Evolutionary conservation across 2,888 invertebrate species (phyloP).

Genomic region (Tetanocera ferruginea): DNA sequence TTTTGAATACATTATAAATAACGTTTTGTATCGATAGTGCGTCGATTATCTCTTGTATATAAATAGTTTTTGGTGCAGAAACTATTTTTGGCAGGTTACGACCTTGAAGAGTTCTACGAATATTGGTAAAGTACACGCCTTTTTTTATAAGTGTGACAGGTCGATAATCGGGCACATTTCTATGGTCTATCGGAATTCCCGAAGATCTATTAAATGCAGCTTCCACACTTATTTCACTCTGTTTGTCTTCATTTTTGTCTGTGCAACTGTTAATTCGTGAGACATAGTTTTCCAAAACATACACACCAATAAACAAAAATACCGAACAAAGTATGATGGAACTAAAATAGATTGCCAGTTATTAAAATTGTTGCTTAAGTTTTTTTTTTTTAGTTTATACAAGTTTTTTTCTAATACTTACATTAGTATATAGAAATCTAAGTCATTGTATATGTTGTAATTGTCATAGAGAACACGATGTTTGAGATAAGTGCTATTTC

Average conservation of each 20-base stretch:
- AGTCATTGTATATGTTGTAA: slow-evolving; percentile 57
- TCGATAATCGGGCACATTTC: not conserved
- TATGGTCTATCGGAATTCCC: not conserved
- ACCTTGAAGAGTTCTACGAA: not conserved
- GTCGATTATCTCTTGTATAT: slow-evolving; percentile 48
- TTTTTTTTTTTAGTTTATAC: not conserved
- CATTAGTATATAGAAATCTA: slow-evolving; percentile 58
- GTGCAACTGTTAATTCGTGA: not conserved
- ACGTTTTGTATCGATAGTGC: slow-evolving; percentile 51
- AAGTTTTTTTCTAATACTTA: slow-evolving; percentile 45
- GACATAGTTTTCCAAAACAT: slow-evolving; percentile 19
- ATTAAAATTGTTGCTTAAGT: not conserved
- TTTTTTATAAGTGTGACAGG: not conserved
- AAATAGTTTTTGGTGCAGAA: slow-evolving; percentile 41
- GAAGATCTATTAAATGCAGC: not conserved
- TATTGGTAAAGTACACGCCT: not conserved
- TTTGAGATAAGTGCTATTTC: slow-evolving; percentile 55
- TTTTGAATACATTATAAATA: slow-evolving; percentile 49
- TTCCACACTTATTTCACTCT: not conserved
- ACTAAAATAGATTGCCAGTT: not conserved
- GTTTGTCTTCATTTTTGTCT: not conserved
- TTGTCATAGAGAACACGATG: slow-evolving; percentile 53
- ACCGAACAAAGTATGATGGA: slow-evolving; percentile 3
- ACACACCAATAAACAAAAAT: not conserved
- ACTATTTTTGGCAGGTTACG: slow-evolving; percentile 44